These are phyloP conservation scores for Pyrrhia umbra DNA, from an alignment of 2,888 invertebrate genomes.

Conservation along the genomic window DNA sequence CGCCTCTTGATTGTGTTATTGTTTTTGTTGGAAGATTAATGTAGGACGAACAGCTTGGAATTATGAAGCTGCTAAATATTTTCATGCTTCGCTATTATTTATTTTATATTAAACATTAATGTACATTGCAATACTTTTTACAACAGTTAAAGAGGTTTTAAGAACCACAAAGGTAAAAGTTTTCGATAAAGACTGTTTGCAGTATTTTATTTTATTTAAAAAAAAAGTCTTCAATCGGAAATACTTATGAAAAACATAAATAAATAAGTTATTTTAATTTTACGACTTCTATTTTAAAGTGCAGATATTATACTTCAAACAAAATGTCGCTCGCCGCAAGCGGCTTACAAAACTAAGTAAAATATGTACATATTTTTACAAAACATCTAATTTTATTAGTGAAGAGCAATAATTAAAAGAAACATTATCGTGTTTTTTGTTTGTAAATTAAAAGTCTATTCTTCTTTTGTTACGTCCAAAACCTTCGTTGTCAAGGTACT, in stretches of 20 bases:
- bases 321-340: neutral
- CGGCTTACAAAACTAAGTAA: neutral
- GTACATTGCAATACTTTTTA: too few relatives aligned
- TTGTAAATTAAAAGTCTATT: neutral
- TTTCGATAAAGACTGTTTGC: too few relatives aligned
- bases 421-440: neutral
- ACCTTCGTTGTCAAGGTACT: conserved; percentile 10
- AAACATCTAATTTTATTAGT: neutral
- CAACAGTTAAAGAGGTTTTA: too few relatives aligned
- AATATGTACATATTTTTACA: neutral
- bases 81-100: too few relatives aligned
- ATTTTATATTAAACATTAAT: too few relatives aligned
- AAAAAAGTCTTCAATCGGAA: too few relatives aligned
- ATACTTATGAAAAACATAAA: too few relatives aligned
- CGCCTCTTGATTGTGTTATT: conserved; percentile 1
- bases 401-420: neutral
- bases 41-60: conserved; percentile 9
- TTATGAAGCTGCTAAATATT: too few relatives aligned
- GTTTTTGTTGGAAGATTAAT: conserved; percentile 7
- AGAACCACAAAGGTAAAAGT: too few relatives aligned
- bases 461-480: neutral
- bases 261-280: too few relatives aligned
- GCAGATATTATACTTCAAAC: neutral
- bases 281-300: too few relatives aligned
- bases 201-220: too few relatives aligned